Conservation (phyloP, 2,888 invertebrate species). For the Eupeodes luniger region DNA sequence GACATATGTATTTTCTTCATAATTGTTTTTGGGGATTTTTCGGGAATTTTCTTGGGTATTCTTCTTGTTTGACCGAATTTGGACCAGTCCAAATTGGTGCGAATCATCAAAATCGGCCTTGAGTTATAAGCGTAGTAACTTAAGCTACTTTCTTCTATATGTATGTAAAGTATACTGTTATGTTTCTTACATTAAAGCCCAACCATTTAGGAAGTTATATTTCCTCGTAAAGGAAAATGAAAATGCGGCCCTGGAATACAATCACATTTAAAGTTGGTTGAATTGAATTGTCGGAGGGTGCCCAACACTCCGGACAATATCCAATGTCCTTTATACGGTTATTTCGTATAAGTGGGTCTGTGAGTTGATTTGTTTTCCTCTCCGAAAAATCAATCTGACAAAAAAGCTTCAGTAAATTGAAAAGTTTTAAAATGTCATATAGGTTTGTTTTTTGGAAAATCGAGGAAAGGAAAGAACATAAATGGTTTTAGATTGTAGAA, state of each 20-base stretch:
- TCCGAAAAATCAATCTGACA: slow-evolving; percentile 58
- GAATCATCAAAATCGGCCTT: too few relatives aligned
- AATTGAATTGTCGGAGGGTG: not conserved
- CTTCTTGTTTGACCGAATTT: too few relatives aligned
- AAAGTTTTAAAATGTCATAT: slow-evolving; percentile 58
- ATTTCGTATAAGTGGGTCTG: slow-evolving; percentile 35
- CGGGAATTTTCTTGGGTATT: too few relatives aligned
- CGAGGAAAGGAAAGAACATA: not conserved
- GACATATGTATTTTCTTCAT: too few relatives aligned
- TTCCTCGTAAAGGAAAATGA: not conserved
- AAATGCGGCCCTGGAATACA: not conserved
- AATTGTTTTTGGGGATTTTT: too few relatives aligned
- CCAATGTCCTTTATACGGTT: slow-evolving; percentile 47
- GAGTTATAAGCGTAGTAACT: too few relatives aligned
- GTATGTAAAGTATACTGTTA: too few relatives aligned
- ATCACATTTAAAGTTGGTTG: not conserved
- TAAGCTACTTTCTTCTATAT: too few relatives aligned
- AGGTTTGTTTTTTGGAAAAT: not conserved
- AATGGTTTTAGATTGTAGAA: not conserved
- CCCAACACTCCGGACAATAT: slow-evolving; percentile 43
- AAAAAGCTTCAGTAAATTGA: slow-evolving; percentile 64
- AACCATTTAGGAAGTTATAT: too few relatives aligned
- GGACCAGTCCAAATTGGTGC: too few relatives aligned
- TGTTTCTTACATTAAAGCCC: too few relatives aligned
- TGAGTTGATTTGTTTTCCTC: slow-evolving; percentile 35